A percentile compares a stretch with the other conserved stretches of the same genome.
Conservation (phyloP, 2,888 invertebrate genomes). For the Parasteatoda lunata region DNA sequence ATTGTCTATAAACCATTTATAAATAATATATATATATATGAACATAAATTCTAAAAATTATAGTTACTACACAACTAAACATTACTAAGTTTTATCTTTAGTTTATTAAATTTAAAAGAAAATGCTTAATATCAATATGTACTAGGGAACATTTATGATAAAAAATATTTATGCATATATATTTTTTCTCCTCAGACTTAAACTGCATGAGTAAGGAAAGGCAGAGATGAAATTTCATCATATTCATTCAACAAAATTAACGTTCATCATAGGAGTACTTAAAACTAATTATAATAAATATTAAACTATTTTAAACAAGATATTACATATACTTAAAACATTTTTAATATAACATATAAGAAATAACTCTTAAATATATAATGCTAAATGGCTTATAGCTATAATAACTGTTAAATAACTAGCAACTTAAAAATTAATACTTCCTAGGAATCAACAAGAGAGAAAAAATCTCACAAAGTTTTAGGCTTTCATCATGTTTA, state of each 20-base stretch:
- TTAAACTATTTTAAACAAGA: slow-evolving; percentile 11
- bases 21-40: no score
- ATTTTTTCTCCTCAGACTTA: slow-evolving; percentile 52
- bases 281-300: slow-evolving; percentile 18
- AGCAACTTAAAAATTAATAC: no score
- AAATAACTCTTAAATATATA: neutral
- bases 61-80: neutral
- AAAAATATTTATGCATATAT: neutral
- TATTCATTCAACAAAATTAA: neutral
- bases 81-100: neutral
- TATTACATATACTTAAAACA: neutral
- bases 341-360: neutral
- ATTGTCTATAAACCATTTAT: no score
- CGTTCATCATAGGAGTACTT: slow-evolving; percentile 35
- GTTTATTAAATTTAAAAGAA: neutral
- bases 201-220: slow-evolving; percentile 53
- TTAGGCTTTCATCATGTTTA: no score
- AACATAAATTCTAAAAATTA: neutral
- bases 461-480: no score
- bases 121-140: neutral
- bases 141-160: neutral
- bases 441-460: no score
- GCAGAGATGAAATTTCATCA: neutral
- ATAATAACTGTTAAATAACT: no score
- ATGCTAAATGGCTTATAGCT: neutral